Evolutionary conservation across 2,797 vertebrate genomes (phyloP), one percentile per base, ranked within the genome.

Genomic region (Darevskia nairensis): DNA sequence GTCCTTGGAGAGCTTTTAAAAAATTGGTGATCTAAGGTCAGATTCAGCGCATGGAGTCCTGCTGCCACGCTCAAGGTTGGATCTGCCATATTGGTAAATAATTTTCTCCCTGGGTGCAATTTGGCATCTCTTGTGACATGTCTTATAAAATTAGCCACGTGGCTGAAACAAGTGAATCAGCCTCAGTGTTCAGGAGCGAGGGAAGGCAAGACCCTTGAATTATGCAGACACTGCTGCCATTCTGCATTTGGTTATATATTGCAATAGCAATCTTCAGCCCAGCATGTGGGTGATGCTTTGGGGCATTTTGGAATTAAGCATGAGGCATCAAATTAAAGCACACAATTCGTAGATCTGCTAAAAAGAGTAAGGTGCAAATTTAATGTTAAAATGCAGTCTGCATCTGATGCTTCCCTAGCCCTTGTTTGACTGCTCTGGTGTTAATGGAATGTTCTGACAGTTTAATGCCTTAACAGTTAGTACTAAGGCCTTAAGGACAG

Each of bases 221-320:
- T 86, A 79, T 79, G 76, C n/a, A 78, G 71, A 71, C 46, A 86
- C 21, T 25, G 55, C 25, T 86, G n/a, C 77, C 32, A 29, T 69
- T 27, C 39, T 21, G 13, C 25, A 71, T 64, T 46, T 69, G 25
- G 46, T 55, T 79, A 71, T 80, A 74, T 74, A 75, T 55, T 72
- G 8, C 46, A 71, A 77, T 19, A 79, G 32, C 66, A 71, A 29
- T 86, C 66, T 86, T 32, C 46, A 80, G 55, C 46, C 32, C 76
- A 80, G 46, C 77, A 80, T 80, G 46, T 80, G 68, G 44, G n/a
- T 71, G 66, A 55, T 86, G 41, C 77, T 79, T 79, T 86, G 78
- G 64, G 76, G 21, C 64, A 85, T 29, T n/a, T 55, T 66, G 77
- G 19, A 72, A 84, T 84, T 72, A 78, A 77, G 29, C 29, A 77